Evolutionary conservation across 2,888 invertebrate genomes (phyloP), one percentile per base, ranked within the genome.

Genomic region (Tubiluchus corallicola): DNA sequence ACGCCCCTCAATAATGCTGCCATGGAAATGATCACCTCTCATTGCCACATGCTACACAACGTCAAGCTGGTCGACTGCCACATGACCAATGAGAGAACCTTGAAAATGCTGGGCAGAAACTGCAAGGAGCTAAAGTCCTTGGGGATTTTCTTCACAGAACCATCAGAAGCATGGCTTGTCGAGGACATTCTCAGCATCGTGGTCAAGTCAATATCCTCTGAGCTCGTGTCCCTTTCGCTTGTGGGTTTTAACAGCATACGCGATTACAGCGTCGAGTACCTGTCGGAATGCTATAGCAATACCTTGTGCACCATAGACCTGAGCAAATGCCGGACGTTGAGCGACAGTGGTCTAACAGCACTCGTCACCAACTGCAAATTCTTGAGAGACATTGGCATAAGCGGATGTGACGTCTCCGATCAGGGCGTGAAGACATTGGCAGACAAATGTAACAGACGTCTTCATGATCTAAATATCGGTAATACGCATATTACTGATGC

Each of bases 1-100:
- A n/a, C n/a, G 29, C 29, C 29, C 9, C 29, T 29, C 29, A 29
- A 29, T n/a, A n/a, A 29, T n/a, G 29, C 29, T n/a, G 29, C 29
- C 29, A n/a, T 29, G 9, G 29, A 29, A n/a, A 29, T 29, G 29
- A 9, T 29, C 9, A 29, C 29, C 9, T 9, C 9, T 29, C 29
- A n/a, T n/a, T 29, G 29, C n/a, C 29, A 29, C 29, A n/a, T n/a
- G 9, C 29, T 29, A 9, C 9, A 9, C 29, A 29, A n/a, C 29
- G 9, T 29, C 29, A 9, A 9, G 9, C 29, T 29, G 9, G n/a
- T n/a, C 29, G 29, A 29, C 29, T 29, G 29, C 29, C 29, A n/a
- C 29, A n/a, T n/a, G 9, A 29, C 29, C 29, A 9, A 9, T 9
- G 29, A 29, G 9, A 29, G n/a, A n/a, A n/a, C 29, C 9, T n/a